Conservation (phyloP, 2,113 vertebrate species). For the Haemorhous mexicanus region DNA sequence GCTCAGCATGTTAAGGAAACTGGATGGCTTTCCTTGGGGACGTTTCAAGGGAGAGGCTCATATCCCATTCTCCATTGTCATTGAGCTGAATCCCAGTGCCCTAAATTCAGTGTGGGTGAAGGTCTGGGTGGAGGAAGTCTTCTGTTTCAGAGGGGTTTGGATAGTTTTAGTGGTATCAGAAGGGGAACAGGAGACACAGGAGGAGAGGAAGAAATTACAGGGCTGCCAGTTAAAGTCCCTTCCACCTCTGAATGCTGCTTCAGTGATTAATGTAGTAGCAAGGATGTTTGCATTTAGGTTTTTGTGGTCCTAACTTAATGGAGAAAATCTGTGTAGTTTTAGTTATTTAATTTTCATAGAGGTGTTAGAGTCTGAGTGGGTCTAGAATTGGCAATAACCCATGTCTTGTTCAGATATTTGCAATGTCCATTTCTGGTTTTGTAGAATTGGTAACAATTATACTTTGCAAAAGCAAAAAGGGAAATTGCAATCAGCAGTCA, state of each 20-base stretch:
- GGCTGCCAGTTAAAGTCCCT: neutral
- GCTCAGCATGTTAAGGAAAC: neutral
- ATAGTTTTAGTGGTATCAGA: neutral
- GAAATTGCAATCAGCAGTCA: neutral
- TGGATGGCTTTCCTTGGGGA: neutral
- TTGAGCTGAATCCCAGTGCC: neutral
- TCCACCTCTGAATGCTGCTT: neutral
- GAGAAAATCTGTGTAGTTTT: neutral
- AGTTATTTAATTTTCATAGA: neutral
- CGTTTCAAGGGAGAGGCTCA: neutral
- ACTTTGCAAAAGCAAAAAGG: neutral
- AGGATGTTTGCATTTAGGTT: neutral
- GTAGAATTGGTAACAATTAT: neutral
- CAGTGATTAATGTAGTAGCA: neutral
- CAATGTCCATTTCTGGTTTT: neutral
- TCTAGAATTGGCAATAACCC: neutral
- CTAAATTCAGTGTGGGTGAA: neutral
- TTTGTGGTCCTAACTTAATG: neutral
- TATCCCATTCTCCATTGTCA: neutral
- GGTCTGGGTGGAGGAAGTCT: neutral
- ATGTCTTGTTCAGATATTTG: neutral
- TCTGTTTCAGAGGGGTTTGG: neutral
- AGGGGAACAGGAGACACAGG: neutral
- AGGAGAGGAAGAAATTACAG: neutral
- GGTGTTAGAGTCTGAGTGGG: neutral